These are phyloP conservation scores for Cheilosia soror DNA, from an alignment of 2,888 invertebrate genomes.

Conservation along the genomic window DNA sequence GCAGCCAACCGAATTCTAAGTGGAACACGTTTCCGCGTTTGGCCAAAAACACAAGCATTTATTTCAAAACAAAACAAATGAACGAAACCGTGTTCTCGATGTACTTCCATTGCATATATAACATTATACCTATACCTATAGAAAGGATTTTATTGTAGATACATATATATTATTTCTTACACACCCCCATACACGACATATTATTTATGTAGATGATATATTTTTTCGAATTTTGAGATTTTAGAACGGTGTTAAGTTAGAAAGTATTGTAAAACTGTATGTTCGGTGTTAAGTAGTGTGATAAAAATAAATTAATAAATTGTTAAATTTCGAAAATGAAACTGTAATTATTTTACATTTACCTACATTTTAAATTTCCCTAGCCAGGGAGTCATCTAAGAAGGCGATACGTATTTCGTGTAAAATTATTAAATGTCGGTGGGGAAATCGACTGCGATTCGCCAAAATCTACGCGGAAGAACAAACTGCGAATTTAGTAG, in stretches of 20 bases:
- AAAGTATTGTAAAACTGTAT: slow-evolving; percentile 17
- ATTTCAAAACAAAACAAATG: slow-evolving; percentile 49
- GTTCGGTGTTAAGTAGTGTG: neutral
- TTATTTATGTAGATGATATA: neutral
- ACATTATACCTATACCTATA: neutral
- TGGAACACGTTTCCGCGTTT: slow-evolving; percentile 23
- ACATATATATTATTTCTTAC: slow-evolving; percentile 4
- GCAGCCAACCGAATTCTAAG: slow-evolving; percentile 48
- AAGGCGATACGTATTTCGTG: no score
- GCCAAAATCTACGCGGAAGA: no score
- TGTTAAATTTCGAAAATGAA: slow-evolving; percentile 4
- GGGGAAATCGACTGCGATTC: no score
- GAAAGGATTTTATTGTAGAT: slow-evolving; percentile 29
- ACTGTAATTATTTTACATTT: neutral
- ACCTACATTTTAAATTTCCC: no score
- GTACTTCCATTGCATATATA: slow-evolving; percentile 70
- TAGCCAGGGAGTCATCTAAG: no score
- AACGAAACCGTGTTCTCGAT: slow-evolving; percentile 59
- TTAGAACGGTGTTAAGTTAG: slow-evolving; percentile 2
- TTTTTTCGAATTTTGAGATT: slow-evolving; percentile 13
- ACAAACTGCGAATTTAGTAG: no score
- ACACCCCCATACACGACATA: neutral
- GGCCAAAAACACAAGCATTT: slow-evolving; percentile 68
- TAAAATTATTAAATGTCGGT: no score
- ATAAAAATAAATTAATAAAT: slow-evolving; percentile 36